These are phyloP conservation scores for Ferdinandea cuprea DNA, from an alignment of 2,888 invertebrate genomes.

Conservation along the genomic window DNA sequence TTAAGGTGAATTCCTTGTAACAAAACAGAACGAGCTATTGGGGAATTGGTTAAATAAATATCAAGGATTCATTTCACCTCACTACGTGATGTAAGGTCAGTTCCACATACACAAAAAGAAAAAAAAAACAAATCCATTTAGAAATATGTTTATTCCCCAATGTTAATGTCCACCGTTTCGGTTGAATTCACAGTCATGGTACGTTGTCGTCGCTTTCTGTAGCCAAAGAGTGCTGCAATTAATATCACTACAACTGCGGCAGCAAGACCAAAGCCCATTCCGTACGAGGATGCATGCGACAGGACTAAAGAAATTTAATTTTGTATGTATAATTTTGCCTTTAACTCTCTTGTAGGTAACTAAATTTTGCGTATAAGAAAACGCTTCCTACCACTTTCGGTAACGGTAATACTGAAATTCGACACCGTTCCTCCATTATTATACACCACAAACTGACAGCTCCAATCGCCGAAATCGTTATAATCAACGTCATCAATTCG, in stretches of 20 bases:
- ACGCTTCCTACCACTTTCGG: slow-evolving; percentile 44
- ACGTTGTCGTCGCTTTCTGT: slow-evolving; percentile 30
- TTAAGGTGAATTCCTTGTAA: neutral
- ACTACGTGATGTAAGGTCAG: slow-evolving; percentile 36
- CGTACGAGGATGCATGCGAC: slow-evolving; percentile 43
- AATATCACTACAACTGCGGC: neutral
- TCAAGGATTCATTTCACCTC: neutral
- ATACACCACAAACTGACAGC: slow-evolving; percentile 75
- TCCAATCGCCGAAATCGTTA: slow-evolving; percentile 77
- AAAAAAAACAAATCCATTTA: neutral
- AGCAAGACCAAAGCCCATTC: slow-evolving; percentile 39
- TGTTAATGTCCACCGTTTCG: slow-evolving; percentile 24
- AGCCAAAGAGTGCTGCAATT: slow-evolving; percentile 30
- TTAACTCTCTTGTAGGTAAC: slow-evolving; percentile 8
- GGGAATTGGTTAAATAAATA: neutral
- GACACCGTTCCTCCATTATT: slow-evolving; percentile 45
- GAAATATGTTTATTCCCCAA: slow-evolving; percentile 36
- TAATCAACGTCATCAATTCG: slow-evolving; percentile 71
- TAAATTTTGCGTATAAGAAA: slow-evolving; percentile 29
- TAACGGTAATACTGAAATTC: slow-evolving; percentile 58
- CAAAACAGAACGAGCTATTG: neutral
- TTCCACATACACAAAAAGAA: neutral
- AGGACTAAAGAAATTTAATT: slow-evolving; percentile 41
- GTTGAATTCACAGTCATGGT: neutral
- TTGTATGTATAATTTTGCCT: slow-evolving; percentile 9